These are phyloP conservation scores for Chondrosia reniformis DNA, from an alignment of 37 sponge, comb jelly and placozoan genomes.

Conservation along the genomic window DNA sequence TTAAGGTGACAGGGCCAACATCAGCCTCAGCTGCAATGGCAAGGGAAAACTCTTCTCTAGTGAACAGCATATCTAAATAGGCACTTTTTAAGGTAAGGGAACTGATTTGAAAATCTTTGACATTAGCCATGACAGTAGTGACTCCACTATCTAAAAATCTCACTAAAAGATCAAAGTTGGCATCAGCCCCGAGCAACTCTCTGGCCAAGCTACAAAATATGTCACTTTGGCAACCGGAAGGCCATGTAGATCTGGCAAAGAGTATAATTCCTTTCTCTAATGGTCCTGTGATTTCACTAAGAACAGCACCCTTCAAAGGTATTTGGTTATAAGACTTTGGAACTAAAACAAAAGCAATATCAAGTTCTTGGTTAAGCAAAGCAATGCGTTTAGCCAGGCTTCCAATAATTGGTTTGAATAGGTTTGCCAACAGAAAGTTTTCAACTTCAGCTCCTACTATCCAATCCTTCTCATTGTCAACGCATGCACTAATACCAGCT, in stretches of 20 bases:
- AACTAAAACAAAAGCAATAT: not conserved
- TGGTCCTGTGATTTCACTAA: not conserved
- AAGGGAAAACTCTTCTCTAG: not conserved
- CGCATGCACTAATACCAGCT: slow-evolving; percentile 4
- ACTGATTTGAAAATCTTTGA: not conserved
- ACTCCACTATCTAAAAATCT: not conserved
- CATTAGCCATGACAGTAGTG: not conserved
- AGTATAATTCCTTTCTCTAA: slow-evolving; percentile 3
- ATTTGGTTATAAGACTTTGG: not conserved
- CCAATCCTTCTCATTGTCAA: not conserved
- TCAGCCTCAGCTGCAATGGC: slow-evolving; percentile 19
- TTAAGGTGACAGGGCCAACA: slow-evolving; percentile 13
- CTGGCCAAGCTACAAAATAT: not conserved
- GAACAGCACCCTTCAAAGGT: not conserved
- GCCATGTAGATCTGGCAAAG: not conserved
- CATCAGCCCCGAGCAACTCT: not conserved
- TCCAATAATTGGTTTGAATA: not conserved
- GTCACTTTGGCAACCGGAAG: not conserved
- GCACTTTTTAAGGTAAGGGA: slow-evolving; percentile 1
- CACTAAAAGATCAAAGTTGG: not conserved
- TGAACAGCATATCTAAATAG: slow-evolving; percentile 10
- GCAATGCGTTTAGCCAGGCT: not conserved
- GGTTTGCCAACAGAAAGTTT: not conserved
- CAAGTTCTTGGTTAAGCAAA: not conserved
- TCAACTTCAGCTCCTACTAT: not conserved